Base-by-base conservation (phyloP, 2,113 vertebrate species). In the Strigops habroptila region DNA sequence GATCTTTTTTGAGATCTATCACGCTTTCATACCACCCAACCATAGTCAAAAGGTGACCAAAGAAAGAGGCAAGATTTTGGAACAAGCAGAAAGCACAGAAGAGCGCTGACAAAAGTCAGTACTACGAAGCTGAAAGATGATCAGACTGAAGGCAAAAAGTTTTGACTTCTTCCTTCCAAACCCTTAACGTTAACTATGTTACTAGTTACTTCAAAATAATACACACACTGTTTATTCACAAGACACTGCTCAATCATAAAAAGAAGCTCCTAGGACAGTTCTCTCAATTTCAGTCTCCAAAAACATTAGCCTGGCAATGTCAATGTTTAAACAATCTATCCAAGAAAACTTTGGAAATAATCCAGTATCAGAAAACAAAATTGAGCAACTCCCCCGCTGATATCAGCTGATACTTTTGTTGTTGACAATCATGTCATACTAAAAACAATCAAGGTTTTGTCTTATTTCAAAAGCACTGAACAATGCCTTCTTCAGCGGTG, bases 351-450 rank as follows among this genome's bases (percentile, higher is more conserved):
- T 57, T 64, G 80, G 52, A 91, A 95, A 94, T 48, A 87, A 62
- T 79, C 74, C 86, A 96, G 65, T 74, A 67, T 77, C 80, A 65
- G 52, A 68, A 93, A 88, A 91, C 12, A 82, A 82, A 94, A 82
- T 0, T 33, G 48, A 74, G 57, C 55, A 76, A 81, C 55, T 83
- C 16, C 24, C 35, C 25, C 35, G 30, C 27, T 60, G 39, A 11
- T 24, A 73, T 18, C 51, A 60, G 83, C 43, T 69, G 62, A 30
- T 74, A 51, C 43, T 75, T 91, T 67, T 44, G 59, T 23, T 82
- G 35, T 44, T 57, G 59, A 59, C 39, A 93, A 18, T 53, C 15
- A 71, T 10, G 12, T 49, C 84, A 53, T 18, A 46, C 75, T 89
- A 78, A 80, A 65, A 86, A 69, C 62, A 94, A 46, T 16, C 31